Base-by-base conservation (phyloP, 1,140 invertebrate genomes). In the Drosophila serrata region DNA sequence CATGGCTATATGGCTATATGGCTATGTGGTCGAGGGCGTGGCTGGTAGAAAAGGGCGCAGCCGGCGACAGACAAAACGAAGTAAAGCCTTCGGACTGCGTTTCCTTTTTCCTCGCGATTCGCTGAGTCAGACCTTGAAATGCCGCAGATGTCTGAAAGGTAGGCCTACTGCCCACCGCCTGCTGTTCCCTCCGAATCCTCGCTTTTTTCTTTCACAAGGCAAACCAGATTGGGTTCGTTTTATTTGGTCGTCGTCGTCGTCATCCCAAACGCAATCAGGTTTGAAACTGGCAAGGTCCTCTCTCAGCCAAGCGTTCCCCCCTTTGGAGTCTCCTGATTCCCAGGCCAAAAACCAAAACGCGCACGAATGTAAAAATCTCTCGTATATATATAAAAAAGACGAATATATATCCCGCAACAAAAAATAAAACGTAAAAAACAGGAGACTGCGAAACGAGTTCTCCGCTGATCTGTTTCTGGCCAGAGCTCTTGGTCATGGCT, bases 81-180 rank as follows among this genome's bases (percentile, higher is more conserved):
- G 51, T 51, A 46, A 45, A 46, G 51, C 59, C 43, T 17, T 51
- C 15, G 35, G 63, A 60, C 33, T 65, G 60, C 48, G 40, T 70
- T 72, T 72, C 68, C 69, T 42, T 72, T 53, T 85, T 85, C 78
- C 82, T 70, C 76, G 65, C 76, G 65, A 64, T 74, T 79, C 65
- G 80, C 84, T 88, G 84, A 88, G 73, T 88, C 85, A 88, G 85
- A 88, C 85, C 85, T 88, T 88, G 84, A 88, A 90, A 90, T 90
- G 84, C 84, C 76, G 85, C 82, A 87, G 76, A 79, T 87, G 82
- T 87, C 82, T 87, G 75, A 81, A 81, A 81, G 78, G 72, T 74
- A 81, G 48, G 39, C 60, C 63, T 57, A 59, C 43, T 17, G 24
- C 13, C 4, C 22, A 7, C 6, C 33, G n/a, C 8, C 12, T 0